phyloP scores from a whole-genome alignment of 2,888 invertebrate species.

The Aporophyla lueneburgensis region DNA sequence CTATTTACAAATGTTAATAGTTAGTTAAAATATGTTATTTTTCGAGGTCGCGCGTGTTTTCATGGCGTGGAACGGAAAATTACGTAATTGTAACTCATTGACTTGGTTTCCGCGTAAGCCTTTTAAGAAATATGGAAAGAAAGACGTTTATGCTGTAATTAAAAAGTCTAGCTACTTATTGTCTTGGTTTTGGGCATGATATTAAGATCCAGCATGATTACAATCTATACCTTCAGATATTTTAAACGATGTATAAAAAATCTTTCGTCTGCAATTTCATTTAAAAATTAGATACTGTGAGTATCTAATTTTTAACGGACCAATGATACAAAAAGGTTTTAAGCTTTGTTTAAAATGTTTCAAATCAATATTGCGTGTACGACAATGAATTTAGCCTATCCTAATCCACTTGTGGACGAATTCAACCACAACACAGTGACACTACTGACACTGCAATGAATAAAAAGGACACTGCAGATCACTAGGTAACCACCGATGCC shows the following conservation, averaged over 20 bases:
- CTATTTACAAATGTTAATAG: constrained; percentile 55
- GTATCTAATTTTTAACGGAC: neutral
- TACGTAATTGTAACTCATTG: constrained; percentile 54
- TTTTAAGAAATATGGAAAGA: constrained; percentile 44
- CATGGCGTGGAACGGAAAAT: constrained; percentile 55
- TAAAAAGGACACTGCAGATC: too few relatives aligned
- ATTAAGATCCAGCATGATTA: constrained; percentile 19
- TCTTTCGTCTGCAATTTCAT: neutral
- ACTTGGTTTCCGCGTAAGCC: constrained; percentile 55
- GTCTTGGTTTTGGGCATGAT: neutral
- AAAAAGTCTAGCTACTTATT: constrained; percentile 20
- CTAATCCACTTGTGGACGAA: too few relatives aligned
- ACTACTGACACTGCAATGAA: too few relatives aligned
- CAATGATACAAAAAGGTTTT: neutral
- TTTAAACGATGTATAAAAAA: neutral
- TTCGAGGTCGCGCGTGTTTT: constrained; percentile 59
- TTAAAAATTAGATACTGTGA: neutral
- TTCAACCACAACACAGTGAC: too few relatives aligned
- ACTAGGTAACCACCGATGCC: too few relatives aligned
- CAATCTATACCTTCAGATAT: neutral
- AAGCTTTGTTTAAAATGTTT: neutral
- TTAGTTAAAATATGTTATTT: constrained; percentile 43
- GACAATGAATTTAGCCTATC: neutral
- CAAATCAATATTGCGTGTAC: neutral
- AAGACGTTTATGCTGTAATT: constrained; percentile 41